A percentile compares a stretch with the other conserved stretches of the same genome.
phyloP scores from a whole-genome alignment of 2,888 invertebrate species.

The Thysanoteuthis rhombus region DNA sequence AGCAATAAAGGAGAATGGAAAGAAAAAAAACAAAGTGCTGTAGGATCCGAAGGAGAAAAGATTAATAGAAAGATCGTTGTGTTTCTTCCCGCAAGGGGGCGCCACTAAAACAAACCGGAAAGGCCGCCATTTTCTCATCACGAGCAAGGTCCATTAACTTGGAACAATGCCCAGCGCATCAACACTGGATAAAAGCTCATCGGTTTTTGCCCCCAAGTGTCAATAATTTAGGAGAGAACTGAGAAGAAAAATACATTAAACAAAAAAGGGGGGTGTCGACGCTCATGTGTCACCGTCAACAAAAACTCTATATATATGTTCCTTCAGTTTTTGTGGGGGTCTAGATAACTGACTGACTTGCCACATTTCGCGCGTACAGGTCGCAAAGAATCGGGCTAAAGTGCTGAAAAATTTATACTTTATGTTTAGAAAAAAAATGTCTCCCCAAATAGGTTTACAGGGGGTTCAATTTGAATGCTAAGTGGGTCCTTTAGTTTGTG shows the following conservation, averaged over 20 bases:
- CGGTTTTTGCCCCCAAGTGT: not conserved
- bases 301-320: too few species aligned
- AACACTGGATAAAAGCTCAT: not conserved
- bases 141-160: not conserved
- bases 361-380: too few species aligned
- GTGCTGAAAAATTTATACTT: too few species aligned
- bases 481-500: too few species aligned
- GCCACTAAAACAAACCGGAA: not conserved
- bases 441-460: too few species aligned
- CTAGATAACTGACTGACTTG: too few species aligned
- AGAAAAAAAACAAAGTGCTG: not conserved
- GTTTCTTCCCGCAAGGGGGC: conserved; percentile 12
- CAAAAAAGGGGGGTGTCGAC: not conserved
- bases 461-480: too few species aligned
- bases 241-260: not conserved
- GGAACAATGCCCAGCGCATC: not conserved
- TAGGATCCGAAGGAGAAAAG: not conserved
- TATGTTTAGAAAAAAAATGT: too few species aligned
- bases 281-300: too few species aligned
- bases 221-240: too few species aligned
- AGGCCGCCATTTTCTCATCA: not conserved
- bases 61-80: not conserved
- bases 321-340: too few species aligned
- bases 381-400: too few species aligned
- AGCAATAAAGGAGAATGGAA: not conserved